Conservation (phyloP, 23 tunicate genomes). For the Clavelina lepadiformis region DNA sequence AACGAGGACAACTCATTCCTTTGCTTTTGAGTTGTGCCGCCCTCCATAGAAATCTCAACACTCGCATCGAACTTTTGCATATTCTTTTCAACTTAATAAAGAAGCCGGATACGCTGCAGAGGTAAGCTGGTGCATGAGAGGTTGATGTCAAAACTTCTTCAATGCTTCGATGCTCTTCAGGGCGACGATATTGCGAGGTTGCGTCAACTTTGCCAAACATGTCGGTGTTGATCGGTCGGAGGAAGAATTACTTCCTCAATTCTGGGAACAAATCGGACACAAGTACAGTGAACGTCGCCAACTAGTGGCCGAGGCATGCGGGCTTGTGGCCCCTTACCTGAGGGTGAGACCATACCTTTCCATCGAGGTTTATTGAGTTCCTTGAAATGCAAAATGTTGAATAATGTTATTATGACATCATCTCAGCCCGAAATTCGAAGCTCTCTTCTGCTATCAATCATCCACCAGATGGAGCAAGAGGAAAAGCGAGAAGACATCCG, state of each 20-base stretch:
- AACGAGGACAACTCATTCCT: slow-evolving; percentile 90
- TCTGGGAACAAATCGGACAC: slow-evolving; percentile 98
- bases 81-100: slow-evolving; percentile 89
- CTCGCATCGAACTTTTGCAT: slow-evolving; percentile 63
- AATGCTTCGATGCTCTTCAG: slow-evolving; percentile 12
- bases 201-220: slow-evolving; percentile 67
- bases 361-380: too few relatives aligned
- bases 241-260: slow-evolving; percentile 92
- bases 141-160: not conserved
- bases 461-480: slow-evolving; percentile 85
- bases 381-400: not conserved
- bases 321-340: slow-evolving; percentile 76
- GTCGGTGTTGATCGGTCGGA: slow-evolving; percentile 66
- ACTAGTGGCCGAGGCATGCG: slow-evolving; percentile 94
- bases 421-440: slow-evolving; percentile 74
- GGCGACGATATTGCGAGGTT: slow-evolving; percentile 82
- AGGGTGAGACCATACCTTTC: slow-evolving; percentile 20
- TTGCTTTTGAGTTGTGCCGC: slow-evolving; percentile 72
- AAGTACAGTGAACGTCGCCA: slow-evolving; percentile 79
- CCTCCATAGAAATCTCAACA: slow-evolving; percentile 34
- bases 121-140: slow-evolving; percentile 34
- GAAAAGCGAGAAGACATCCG: slow-evolving; percentile 53
- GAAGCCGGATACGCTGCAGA: slow-evolving; percentile 71
- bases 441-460: slow-evolving; percentile 62
- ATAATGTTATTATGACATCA: not conserved